Percentiles rank a stretch among this genome's conserved stretches.
These are phyloP conservation scores for Hyperopisus bebe DNA, from an alignment of 2,113 vertebrate species.

Conservation along the genomic window DNA sequence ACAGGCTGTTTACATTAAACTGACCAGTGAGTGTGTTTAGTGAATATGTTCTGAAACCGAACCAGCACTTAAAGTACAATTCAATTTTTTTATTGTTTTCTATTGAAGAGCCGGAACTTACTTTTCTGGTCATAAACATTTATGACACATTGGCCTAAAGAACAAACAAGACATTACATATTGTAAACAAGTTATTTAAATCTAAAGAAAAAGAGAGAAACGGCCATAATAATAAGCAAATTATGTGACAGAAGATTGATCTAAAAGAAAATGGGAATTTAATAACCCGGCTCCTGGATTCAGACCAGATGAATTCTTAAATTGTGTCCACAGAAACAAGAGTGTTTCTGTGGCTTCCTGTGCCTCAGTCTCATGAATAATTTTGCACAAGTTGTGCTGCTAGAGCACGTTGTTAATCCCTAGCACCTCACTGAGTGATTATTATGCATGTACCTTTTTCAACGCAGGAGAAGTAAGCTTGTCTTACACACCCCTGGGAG, in stretches of 20 bases:
- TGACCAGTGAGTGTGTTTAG: not conserved
- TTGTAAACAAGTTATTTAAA: not conserved
- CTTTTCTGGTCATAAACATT: not conserved
- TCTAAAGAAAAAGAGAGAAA: not conserved
- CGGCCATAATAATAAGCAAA: not conserved
- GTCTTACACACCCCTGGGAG: slow-evolving; percentile 47
- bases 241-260: not conserved
- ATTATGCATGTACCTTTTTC: slow-evolving; percentile 49
- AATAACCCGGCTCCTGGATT: slow-evolving; percentile 1
- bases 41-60: not conserved
- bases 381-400: slow-evolving; percentile 61
- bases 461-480: slow-evolving; percentile 49
- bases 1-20: not conserved
- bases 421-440: slow-evolving; percentile 45
- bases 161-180: not conserved
- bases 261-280: not conserved
- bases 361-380: slow-evolving; percentile 63
- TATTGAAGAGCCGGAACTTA: not conserved
- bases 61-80: not conserved
- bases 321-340: slow-evolving; percentile 2
- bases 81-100: not conserved
- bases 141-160: not conserved
- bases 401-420: slow-evolving; percentile 52
- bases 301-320: not conserved
- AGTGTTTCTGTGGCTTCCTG: slow-evolving; percentile 47